Conservation (phyloP, 2,888 invertebrate species). For the Doris montereyensis region DNA sequence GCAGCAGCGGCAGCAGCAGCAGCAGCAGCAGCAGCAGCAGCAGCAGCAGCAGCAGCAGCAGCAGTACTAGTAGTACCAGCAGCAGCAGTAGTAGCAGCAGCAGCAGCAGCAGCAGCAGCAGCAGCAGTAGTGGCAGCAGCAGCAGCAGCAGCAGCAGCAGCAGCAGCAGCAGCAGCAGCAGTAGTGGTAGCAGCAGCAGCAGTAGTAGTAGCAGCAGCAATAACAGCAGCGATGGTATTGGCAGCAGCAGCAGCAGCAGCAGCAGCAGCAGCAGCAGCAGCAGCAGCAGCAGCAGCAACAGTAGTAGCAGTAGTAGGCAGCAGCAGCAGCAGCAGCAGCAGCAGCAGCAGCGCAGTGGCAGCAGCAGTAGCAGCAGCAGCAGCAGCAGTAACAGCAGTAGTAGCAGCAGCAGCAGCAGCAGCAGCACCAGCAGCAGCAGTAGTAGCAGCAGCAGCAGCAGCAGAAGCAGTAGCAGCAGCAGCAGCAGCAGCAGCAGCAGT, state of each 20-base stretch:
- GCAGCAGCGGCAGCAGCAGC: slow-evolving; percentile 30
- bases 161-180: not conserved
- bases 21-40: slow-evolving; percentile 7
- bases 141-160: not conserved
- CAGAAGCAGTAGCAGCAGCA: too few species aligned
- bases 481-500: too few species aligned
- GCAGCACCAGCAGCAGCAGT: not conserved
- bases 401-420: not conserved
- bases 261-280: not conserved
- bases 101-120: not conserved
- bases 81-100: not conserved
- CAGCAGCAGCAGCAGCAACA: not conserved
- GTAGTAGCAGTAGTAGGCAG: too few species aligned
- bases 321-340: too few species aligned
- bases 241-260: not conserved
- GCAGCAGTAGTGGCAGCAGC: slow-evolving; percentile 26
- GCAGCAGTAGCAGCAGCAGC: not conserved
- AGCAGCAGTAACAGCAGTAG: not conserved
- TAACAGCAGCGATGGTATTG: not conserved
- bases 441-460: too few species aligned
- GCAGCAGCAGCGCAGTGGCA: too few species aligned
- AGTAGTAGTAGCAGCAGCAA: not conserved
- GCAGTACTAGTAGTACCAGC: not conserved
- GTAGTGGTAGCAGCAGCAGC: not conserved
- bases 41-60: not conserved